Evolutionary conservation across 2,113 vertebrate genomes (phyloP), one percentile per base, ranked within the genome.

Genomic region (Oxyura jamaicensis): DNA sequence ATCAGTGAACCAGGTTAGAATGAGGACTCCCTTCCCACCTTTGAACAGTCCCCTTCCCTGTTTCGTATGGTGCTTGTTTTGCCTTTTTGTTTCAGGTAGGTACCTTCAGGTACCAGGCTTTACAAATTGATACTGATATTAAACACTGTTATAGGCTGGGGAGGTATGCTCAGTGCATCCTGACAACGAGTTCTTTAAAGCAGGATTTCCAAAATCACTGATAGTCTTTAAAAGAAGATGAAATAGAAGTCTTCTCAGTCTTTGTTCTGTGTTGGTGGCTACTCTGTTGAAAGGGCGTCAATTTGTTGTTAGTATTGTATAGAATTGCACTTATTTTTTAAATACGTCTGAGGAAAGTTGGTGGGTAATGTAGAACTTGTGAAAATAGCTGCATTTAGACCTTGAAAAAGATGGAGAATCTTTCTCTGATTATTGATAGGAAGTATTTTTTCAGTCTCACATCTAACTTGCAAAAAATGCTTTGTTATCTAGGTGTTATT

Each of bases 1-100:
- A 2, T 1, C 6, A 53, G 52, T 79, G 69, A 31, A 3, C 10
- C 13, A 4, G 52, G 19, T 39, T 36, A 6, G 56, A 31, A 59
- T 22, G 60, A 75, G 59, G 26, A 11, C 22, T 46, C 31, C 36
- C 25, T 3, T 72, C 62, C 6, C 28, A 3, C 9, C 28, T 77
- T 14, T 44, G 71, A 35, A 19, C 28, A 20, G 18, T 86, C 53
- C 26, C 69, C 19, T 62, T 41, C 15, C 5, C 0, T 0, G 0
- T 8, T 53, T 8, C 50, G 5, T 8, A 2, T n/a, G 13, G 4
- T 31, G 21, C 19, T 65, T 73, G 20, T 18, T 77, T 5, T 53
- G 17, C 28, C 62, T 17, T 3, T 88, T 80, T n/a, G 21, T 9
- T 41, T 83, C 46, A 66, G 76, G n/a, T n/a, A n/a, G n/a, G n/a